Percentiles rank a stretch among this genome's conserved stretches.
These are phyloP conservation scores for Cyprinella venusta DNA, from an alignment of 2,797 vertebrate genomes.

Conservation along the genomic window DNA sequence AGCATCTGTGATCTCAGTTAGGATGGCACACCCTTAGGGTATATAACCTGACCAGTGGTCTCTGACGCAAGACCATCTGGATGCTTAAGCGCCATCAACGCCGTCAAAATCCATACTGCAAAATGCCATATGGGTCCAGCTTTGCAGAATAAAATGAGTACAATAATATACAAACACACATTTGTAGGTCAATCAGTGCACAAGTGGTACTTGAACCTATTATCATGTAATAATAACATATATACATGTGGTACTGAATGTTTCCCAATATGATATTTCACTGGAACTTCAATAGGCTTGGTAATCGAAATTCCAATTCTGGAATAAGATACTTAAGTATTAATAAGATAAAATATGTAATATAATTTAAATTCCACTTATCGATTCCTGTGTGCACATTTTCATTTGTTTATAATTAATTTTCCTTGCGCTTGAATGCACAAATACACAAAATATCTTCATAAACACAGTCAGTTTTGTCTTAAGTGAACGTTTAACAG, in stretches of 20 bases:
- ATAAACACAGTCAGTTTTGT: too few relatives aligned
- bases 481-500: not conserved
- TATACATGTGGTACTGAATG: not conserved
- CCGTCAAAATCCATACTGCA: slow-evolving; percentile 46
- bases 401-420: not conserved
- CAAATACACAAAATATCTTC: too few relatives aligned
- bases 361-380: not conserved
- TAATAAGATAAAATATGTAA: not conserved
- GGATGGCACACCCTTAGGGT: slow-evolving; percentile 28
- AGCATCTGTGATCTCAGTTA: slow-evolving; percentile 32
- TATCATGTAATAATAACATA: not conserved
- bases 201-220: slow-evolving; percentile 13
- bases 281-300: not conserved
- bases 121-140: slow-evolving; percentile 60
- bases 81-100: slow-evolving; percentile 51
- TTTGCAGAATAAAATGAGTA: slow-evolving; percentile 33
- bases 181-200: slow-evolving; percentile 32
- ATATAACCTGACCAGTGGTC: slow-evolving; percentile 52
- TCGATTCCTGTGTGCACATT: not conserved
- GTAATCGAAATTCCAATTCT: not conserved
- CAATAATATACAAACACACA: slow-evolving; percentile 29
- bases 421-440: too few relatives aligned
- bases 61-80: slow-evolving; percentile 58
- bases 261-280: not conserved
- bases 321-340: not conserved